phyloP scores from a whole-genome alignment of 1,140 invertebrate species.

The Solen grandis region DNA sequence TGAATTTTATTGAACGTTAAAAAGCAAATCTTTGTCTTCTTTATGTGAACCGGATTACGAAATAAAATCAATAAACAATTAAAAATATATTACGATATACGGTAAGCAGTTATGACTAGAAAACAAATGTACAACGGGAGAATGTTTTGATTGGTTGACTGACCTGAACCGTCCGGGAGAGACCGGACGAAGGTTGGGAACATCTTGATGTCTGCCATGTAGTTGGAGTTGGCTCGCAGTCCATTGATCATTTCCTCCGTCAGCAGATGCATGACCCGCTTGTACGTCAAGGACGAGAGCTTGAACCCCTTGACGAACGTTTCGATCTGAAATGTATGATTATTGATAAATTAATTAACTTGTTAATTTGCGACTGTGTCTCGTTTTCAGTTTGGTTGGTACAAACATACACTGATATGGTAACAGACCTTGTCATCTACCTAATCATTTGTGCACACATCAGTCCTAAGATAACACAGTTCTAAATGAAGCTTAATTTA shows the following conservation, averaged over 20 bases:
- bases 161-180: conserved; percentile 96
- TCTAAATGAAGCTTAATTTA: no score
- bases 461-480: not conserved
- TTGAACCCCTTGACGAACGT: conserved; percentile 92
- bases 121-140: no score
- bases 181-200: conserved; percentile 98
- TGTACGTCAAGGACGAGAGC: conserved; percentile 89
- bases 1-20: no score
- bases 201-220: conserved; percentile 92
- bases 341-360: not conserved
- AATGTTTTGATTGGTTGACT: no score
- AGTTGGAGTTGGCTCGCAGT: conserved; percentile 90
- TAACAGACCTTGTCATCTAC: not conserved
- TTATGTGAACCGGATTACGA: no score
- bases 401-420: not conserved
- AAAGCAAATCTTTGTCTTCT: no score
- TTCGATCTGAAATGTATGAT: conserved; percentile 91
- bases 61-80: no score
- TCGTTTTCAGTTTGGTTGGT: not conserved
- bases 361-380: not conserved
- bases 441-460: not conserved
- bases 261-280: conserved; percentile 89
- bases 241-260: conserved; percentile 91
- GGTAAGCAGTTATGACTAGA: no score
- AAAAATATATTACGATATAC: no score